Percentiles rank a stretch among this genome's conserved stretches.
Conservation (phyloP, 2,888 invertebrate genomes). For the Agrochola circellaris region DNA sequence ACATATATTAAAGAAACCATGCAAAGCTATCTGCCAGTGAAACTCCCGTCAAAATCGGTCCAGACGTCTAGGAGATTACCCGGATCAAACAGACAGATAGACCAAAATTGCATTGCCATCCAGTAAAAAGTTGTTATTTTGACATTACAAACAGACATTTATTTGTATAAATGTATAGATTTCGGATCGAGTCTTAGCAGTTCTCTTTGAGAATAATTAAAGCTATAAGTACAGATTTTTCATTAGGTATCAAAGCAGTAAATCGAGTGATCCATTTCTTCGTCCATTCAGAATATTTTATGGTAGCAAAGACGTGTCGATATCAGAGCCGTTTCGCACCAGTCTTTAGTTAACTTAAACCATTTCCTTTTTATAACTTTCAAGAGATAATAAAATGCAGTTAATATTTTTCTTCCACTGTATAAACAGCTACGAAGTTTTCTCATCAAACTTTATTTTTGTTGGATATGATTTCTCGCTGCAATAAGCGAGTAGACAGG, state of each 20-base stretch:
- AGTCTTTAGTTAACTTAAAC: constrained; percentile 22
- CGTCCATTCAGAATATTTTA: constrained; percentile 27
- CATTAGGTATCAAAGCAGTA: neutral
- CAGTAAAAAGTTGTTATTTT: too few relatives aligned
- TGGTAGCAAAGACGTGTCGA: neutral
- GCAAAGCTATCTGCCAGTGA: too few relatives aligned
- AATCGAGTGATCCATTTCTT: constrained; percentile 17
- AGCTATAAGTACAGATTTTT: neutral
- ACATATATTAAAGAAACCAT: too few relatives aligned
- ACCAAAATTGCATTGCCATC: too few relatives aligned
- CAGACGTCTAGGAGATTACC: too few relatives aligned
- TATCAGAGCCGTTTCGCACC: constrained; percentile 10
- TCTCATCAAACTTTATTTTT: constrained; percentile 24
- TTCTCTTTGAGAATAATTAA: neutral
- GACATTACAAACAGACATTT: too few relatives aligned
- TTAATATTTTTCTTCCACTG: constrained; percentile 38
- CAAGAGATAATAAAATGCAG: constrained; percentile 39
- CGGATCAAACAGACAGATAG: too few relatives aligned
- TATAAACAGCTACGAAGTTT: constrained; percentile 28
- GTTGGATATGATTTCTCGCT: neutral
- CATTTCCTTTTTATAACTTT: constrained; percentile 38
- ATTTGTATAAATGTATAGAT: too few relatives aligned
- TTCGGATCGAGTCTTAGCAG: too few relatives aligned
- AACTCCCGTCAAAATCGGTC: too few relatives aligned
- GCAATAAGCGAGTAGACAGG: too few relatives aligned